These are phyloP conservation scores for Lithosia quadra DNA, from an alignment of 2,888 invertebrate genomes.

Conservation along the genomic window DNA sequence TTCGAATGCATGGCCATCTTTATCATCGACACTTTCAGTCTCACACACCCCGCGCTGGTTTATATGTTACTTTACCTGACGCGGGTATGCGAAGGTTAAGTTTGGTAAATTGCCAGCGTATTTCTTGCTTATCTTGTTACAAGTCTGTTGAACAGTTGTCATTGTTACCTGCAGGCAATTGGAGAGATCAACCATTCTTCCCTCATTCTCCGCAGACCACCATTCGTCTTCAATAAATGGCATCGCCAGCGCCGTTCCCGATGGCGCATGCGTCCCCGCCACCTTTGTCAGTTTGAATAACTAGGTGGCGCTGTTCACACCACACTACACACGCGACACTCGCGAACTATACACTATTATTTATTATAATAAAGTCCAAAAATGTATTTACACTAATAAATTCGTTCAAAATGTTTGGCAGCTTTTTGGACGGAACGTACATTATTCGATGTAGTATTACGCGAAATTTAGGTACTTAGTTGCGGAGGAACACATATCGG, in stretches of 20 bases:
- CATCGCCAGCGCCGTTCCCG: slow-evolving; percentile 92
- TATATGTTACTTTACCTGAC: neutral
- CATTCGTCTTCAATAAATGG: slow-evolving; percentile 98
- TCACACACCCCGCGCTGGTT: neutral
- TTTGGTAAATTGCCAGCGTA: neutral
- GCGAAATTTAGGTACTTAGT: slow-evolving; percentile 73
- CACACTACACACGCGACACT: slow-evolving; percentile 68
- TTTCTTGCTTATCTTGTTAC: neutral
- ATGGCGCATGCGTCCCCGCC: slow-evolving; percentile 89
- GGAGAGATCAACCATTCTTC: slow-evolving; percentile 96
- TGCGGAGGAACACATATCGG: slow-evolving; percentile 78
- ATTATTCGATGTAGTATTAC: slow-evolving; percentile 80
- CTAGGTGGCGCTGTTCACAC: slow-evolving; percentile 74
- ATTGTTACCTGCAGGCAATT: slow-evolving; percentile 93
- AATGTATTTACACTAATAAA: slow-evolving; percentile 80
- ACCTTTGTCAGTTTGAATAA: slow-evolving; percentile 83
- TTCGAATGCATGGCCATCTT: neutral
- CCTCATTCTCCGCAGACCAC: slow-evolving; percentile 98
- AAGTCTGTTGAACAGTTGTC: neutral
- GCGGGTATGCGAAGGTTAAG: neutral
- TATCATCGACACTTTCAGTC: neutral
- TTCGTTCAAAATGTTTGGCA: slow-evolving; percentile 84
- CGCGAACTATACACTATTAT: slow-evolving; percentile 70
- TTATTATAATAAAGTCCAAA: slow-evolving; percentile 58
- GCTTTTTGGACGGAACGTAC: slow-evolving; percentile 83